Evolutionary conservation across 2,888 invertebrate species (phyloP), one percentile per base, ranked within the genome.

Genomic region (Aphidoletes aphidimyza): DNA sequence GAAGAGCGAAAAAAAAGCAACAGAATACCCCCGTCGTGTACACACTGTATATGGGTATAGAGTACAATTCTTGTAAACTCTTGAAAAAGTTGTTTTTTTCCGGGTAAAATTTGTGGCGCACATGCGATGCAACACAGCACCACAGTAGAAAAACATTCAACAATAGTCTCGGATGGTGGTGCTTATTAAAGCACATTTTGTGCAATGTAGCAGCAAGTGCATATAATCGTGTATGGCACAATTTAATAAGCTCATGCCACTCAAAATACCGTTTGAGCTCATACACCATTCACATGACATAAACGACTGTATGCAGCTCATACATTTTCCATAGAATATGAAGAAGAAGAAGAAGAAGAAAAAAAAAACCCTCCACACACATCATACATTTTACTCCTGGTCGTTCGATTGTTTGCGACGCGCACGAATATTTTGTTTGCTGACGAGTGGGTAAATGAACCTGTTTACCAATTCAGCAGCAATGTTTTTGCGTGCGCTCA

Each of bases 211-310:
- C 69, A 69, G 69, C 69, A 69, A 69, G 69, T 69, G 69, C 34
- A 69, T 69, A 69, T 69, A 69, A 69, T 69, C 69, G 69, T 30
- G 34, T 69, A 69, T 69, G 69, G 69, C 69, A 69, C 69, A 69
- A 69, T 69, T 69, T 69, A 69, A 69, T 69, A 69, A 69, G 69
- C 69, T 69, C 69, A 69, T 69, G 69, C 69, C 69, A 69, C 17
- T 69, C 69, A 69, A 69, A 69, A 69, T 69, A 69, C 69, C 69
- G 30, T 69, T 69, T 14, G 14, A 69, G 69, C 69, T 69, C 54
- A 54, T 54, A 14, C 69, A 9, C 42, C 42, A 69, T 69, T 69
- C 69, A 69, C 69, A 69, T 69, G 69, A 69, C 69, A 69, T 26
- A 69, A 69, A 26, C 69, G 14, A 69, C 69, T 26, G 69, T 30